Base-by-base conservation (phyloP, 2,113 vertebrate species). In the Dicrurus megarhynchus region DNA sequence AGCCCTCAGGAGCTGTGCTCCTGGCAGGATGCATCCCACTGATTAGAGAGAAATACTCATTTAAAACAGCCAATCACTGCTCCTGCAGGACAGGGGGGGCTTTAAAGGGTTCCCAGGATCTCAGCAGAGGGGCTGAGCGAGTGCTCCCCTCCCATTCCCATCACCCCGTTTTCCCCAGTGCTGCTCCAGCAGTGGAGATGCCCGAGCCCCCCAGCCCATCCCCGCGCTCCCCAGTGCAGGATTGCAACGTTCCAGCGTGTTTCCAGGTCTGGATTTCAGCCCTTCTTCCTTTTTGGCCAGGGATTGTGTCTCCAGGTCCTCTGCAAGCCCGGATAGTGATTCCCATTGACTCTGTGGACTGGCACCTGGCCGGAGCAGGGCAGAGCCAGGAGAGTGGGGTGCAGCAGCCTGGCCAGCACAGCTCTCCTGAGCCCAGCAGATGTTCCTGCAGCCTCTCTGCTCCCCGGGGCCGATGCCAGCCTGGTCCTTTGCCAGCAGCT, bases 371-470 rank as follows among this genome's bases (percentile, higher is more conserved):
- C 20, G 42, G 89, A 67, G 11, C 46, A 37, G 61, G 74, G 53
- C 74, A 85, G 85, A 83, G 91, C 93, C 90, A 95, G 88, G 17
- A 85, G 22, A 53, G 42, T 11, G 41, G 93, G 90, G 52, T 44
- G 7, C 8, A 11, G 83, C 81, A 81, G 61, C 64, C 30, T 4
- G 37, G 95, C 96, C 93, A 95, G 33, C 88, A 69, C 44, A 57
- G 70, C 1, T 3, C 52, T 92, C 64, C 37, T 57, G 84, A 93
- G 87, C 84, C 93, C 94, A 93, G 92, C 97, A 97, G 95, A 96
- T 97, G 96, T 97, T 97, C 78, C 90, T 90, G 47, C 90, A 90
- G 93, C 91, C 77, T 91, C 59, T 39, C 64, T 22, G 73, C 83
- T 95, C 90, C 69, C 84, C 0, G 67, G 83, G 92, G 83, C 47